Evolutionary conservation across 2,888 invertebrate genomes (phyloP), one percentile per base, ranked within the genome.

Genomic region (Rhamnusium bicolor): DNA sequence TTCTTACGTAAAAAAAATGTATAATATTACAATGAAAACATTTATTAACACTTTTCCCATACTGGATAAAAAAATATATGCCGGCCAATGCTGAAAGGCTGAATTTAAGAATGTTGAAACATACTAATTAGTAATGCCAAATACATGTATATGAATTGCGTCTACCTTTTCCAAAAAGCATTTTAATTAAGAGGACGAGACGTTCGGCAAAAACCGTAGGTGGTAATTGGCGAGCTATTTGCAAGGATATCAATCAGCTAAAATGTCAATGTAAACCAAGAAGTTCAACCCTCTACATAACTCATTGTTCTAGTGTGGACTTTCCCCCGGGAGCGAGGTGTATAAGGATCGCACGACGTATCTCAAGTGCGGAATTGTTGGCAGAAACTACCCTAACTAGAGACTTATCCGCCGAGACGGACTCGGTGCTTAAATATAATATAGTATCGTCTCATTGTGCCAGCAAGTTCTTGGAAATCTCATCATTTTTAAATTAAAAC

Each of bases 201-300:
- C 63, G 4, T 51, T 49, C 21, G 63, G n/a, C 32, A 27, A 54
- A 54, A 67, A 67, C n/a, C 54, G 2, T 29, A 19, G n/a, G 49
- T 53, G 14, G 72, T 77, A 77, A 75, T 77, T 71, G 73, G 46
- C 63, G 66, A 68, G 73, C 77, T 75, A 77, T 77, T 77, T 77
- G 73, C 77, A 69, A 73, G 62, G 71, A 65, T 75, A 77, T 77
- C 77, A 77, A 77, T 77, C 77, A 75, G 75, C 56, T 51, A 69
- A 73, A 75, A 77, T 73, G 74, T 77, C 77, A 77, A 75, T 77
- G 77, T 74, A 69, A 72, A 74, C 74, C 73, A 73, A 77, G 72
- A 77, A 67, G 69, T 74, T 69, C 69, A 69, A 65, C 71, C 73
- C 62, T 63, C 63, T 69, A 72, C 73, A 74, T 77, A 77, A 77